Conservation (phyloP, 2,797 vertebrate species). For the Lagothrix lagotricha region DNA sequence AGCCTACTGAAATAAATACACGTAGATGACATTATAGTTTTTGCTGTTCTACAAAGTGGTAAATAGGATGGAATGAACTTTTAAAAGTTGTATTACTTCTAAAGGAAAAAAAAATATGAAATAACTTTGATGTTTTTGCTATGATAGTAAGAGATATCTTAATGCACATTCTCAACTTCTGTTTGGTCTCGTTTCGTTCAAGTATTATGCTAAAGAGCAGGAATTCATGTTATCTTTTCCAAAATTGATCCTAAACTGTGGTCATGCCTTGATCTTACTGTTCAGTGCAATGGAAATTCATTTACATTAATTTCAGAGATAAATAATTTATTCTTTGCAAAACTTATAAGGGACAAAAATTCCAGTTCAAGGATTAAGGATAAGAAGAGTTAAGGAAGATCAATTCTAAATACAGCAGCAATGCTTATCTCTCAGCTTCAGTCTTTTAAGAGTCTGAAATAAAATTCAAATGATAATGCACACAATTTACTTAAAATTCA, state of each 20-base stretch:
- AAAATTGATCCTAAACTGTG: neutral
- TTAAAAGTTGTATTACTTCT: neutral
- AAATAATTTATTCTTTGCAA: neutral
- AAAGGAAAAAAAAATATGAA: neutral
- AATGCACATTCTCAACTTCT: neutral
- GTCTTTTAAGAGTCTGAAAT: neutral
- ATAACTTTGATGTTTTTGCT: neutral
- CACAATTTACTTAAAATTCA: constrained; percentile 43
- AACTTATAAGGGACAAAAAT: neutral
- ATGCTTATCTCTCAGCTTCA: neutral
- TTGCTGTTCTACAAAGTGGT: neutral
- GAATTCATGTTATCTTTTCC: neutral
- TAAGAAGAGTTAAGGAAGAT: neutral
- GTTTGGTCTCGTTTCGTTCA: neutral
- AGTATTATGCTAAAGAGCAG: neutral
- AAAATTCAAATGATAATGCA: constrained; percentile 47
- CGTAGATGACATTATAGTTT: neutral
- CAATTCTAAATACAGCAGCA: neutral
- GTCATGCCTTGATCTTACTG: neutral
- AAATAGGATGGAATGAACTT: neutral
- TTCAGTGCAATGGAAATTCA: neutral
- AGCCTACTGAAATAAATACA: neutral
- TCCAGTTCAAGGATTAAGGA: neutral
- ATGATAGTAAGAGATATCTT: neutral
- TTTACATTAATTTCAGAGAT: neutral